These are phyloP conservation scores for Desoria tigrina DNA, from an alignment of 2,888 invertebrate genomes.

Conservation along the genomic window DNA sequence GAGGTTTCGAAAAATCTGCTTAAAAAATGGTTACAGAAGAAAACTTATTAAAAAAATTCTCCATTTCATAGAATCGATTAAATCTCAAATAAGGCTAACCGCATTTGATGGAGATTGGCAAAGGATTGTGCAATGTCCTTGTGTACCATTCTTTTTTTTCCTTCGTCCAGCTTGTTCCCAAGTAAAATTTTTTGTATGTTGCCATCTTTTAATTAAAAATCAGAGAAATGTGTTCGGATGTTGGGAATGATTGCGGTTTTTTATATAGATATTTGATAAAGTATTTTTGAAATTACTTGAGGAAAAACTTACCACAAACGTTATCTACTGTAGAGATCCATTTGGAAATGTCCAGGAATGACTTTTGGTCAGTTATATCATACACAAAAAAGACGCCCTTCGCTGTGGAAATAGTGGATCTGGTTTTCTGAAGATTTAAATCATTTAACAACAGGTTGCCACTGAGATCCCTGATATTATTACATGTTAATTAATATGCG, in stretches of 20 bases:
- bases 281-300: not conserved
- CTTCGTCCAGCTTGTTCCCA: slow-evolving; percentile 1
- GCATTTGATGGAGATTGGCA: slow-evolving; percentile 5
- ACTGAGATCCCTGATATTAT: not conserved
- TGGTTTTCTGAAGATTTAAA: not conserved
- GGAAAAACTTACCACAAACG: slow-evolving; percentile 14
- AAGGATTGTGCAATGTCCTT: not conserved
- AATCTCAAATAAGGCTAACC: not conserved
- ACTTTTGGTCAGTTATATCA: slow-evolving; percentile 32
- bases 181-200: not conserved
- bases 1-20: slow-evolving; percentile 4
- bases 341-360: slow-evolving; percentile 30
- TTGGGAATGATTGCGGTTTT: not conserved
- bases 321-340: slow-evolving; percentile 33
- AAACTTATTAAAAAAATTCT: slow-evolving; percentile 1
- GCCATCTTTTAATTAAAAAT: not conserved
- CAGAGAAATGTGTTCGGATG: not conserved
- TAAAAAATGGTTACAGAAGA: not conserved
- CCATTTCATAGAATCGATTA: not conserved
- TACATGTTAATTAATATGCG: too few species aligned
- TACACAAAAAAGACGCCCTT: slow-evolving; percentile 41
- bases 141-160: not conserved
- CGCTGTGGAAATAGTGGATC: not conserved
- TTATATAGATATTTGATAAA: not conserved
- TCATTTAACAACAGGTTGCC: not conserved